phyloP scores from a whole-genome alignment of 53 echinoderm and acorn worm genomes.

The Luidia sarsii region DNA sequence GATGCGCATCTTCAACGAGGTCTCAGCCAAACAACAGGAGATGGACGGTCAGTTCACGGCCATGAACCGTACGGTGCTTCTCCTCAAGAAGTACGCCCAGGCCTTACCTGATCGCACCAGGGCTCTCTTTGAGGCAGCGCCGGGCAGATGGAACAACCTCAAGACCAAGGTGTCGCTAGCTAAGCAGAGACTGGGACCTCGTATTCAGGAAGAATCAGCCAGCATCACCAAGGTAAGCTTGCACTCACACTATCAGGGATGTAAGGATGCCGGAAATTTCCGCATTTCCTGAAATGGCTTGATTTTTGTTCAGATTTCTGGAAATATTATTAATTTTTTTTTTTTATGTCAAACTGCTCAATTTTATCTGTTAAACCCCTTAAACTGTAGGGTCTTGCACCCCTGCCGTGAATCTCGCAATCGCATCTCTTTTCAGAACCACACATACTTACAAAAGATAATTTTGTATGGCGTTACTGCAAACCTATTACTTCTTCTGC shows the following conservation, averaged over 20 bases:
- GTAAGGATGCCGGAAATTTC: neutral
- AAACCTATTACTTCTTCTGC: too few species aligned
- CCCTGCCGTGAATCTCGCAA: too few species aligned
- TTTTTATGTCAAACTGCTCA: too few species aligned
- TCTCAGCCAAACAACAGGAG: slow-evolving; percentile 98
- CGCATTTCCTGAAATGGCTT: too few species aligned
- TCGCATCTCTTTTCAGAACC: too few species aligned
- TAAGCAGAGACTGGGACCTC: slow-evolving; percentile 91
- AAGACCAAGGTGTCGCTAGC: slow-evolving; percentile 98
- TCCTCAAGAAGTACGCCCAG: slow-evolving; percentile 92
- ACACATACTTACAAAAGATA: too few species aligned
- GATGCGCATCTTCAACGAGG: slow-evolving; percentile 99
- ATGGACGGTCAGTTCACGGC: slow-evolving; percentile 99
- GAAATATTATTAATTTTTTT: too few species aligned
- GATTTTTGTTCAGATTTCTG: too few species aligned
- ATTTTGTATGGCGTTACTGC: too few species aligned
- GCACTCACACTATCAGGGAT: neutral
- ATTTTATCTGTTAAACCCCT: too few species aligned
- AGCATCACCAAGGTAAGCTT: slow-evolving; percentile 91
- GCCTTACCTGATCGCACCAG: slow-evolving; percentile 83
- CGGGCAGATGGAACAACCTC: slow-evolving; percentile 97
- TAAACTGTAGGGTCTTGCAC: too few species aligned
- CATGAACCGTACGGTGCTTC: slow-evolving; percentile 95
- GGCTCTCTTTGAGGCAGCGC: slow-evolving; percentile 85
- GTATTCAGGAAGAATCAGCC: slow-evolving; percentile 96